A percentile compares a stretch with the other conserved stretches of the same genome.
Evolutionary conservation across 2,113 vertebrate species (phyloP).

Genomic region (Bolborhynchus lineola): DNA sequence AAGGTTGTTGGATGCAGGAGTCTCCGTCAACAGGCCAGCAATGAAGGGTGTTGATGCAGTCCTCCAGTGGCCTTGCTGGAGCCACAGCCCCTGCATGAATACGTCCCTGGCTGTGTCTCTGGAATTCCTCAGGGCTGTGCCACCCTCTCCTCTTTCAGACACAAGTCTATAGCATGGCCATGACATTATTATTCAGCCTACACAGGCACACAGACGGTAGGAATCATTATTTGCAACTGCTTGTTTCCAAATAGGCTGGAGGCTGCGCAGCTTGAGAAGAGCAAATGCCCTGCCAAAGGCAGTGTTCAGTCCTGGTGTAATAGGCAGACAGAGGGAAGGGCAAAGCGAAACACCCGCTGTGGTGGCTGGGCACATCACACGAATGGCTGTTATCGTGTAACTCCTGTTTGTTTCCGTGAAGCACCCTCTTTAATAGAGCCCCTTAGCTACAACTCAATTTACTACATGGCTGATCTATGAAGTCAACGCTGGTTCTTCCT

Average conservation of each 20-base stretch:
- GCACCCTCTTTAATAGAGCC: not conserved
- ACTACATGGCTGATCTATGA: not conserved
- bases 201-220: not conserved
- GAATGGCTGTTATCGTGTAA: fast-evolving
- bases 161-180: not conserved
- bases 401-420: not conserved
- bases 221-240: not conserved
- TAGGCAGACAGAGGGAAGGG: not conserved
- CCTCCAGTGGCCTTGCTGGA: not conserved
- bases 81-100: not conserved
- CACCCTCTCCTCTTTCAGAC: not conserved
- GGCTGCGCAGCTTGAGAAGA: not conserved
- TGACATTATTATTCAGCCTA: not conserved
- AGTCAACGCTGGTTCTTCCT: not conserved
- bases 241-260: not conserved
- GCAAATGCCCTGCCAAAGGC: not conserved
- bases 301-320: not conserved
- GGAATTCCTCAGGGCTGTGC: not conserved
- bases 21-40: not conserved
- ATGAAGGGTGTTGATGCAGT: not conserved
- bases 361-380: not conserved
- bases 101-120: not conserved
- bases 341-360: not conserved
- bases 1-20: not conserved
- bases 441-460: not conserved